Conservation (phyloP, 2,888 invertebrate species). For the Agriopis marginaria region DNA sequence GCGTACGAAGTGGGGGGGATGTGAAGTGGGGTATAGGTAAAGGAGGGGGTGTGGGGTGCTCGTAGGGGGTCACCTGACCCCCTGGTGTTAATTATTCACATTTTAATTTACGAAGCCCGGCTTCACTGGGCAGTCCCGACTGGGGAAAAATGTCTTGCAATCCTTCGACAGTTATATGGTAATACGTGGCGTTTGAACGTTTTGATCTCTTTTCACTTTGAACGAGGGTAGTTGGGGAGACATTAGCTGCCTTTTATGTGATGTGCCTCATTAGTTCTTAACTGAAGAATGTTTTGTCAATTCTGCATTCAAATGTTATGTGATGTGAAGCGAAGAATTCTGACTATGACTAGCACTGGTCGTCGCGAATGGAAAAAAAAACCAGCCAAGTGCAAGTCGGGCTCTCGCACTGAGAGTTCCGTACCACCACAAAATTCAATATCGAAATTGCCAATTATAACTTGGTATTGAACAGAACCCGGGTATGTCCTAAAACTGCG, state of each 20-base stretch:
- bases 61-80: constrained; percentile 52
- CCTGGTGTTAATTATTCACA: constrained; percentile 83
- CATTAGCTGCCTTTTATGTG: constrained; percentile 3
- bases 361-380: no score
- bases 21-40: constrained; percentile 51
- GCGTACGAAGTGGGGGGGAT: constrained; percentile 57
- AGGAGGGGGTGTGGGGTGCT: constrained; percentile 43
- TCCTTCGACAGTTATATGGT: constrained; percentile 73
- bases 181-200: constrained; percentile 50
- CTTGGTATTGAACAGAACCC: no score
- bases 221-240: constrained; percentile 7
- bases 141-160: constrained; percentile 81
- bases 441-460: no score
- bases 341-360: background rate
- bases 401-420: no score
- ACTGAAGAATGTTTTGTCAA: background rate
- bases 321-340: no score
- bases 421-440: no score
- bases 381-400: no score
- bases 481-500: no score
- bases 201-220: constrained; percentile 48
- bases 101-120: constrained; percentile 83
- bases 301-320: no score
- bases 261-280: constrained; percentile 13
- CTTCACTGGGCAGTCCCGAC: constrained; percentile 65